Base-by-base conservation (phyloP, 2,888 invertebrate genomes). In the Drepanosiphum platanoidis region DNA sequence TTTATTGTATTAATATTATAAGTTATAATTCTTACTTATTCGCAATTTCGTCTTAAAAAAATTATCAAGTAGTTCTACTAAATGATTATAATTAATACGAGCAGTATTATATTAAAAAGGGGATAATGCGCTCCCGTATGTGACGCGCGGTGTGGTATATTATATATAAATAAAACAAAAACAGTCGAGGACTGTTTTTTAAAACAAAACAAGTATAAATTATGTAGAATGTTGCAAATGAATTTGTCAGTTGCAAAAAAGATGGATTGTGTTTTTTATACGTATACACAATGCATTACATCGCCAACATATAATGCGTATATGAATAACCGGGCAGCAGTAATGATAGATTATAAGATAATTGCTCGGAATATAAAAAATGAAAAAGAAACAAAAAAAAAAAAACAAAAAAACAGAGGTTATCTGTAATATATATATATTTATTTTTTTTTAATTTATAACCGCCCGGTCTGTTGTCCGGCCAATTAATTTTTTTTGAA, bases 211-310 rank as follows among this genome's bases (percentile, higher is more conserved):
- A 70, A 70, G 52, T 52, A 52, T 70, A 70, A 70, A 52, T 80
- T 80, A 70, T 80, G 68, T 70, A 46, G n/a, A 68, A 79, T 34
- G 68, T 70, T 52, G 46, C 68, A 79, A 80, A 80, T 70, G 80
- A 52, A 80, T 80, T 80, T 80, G 80, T 80, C 68, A 70, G 70
- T 80, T 27, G 68, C 68, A 80, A 70, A 80, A 79, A 80, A 80
- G 79, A 80, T 34, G 46, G 79, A 80, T 70, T 34, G 68, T 36
- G 27, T 70, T 80, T 80, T 68, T 68, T 80, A 34, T 77, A 46
- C n/a, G 34, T 8, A 32, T 15, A 42, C 18, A 66, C 64, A 66
- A 22, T 30, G 27, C 64, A 18, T 4, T 42, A 32, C 80, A 68
- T 68, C 68, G 68, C 66, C 79, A 68, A 52, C 68, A 68, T 79